These are phyloP conservation scores for Athalia rosae DNA, from an alignment of 2,888 invertebrate genomes.

Conservation along the genomic window DNA sequence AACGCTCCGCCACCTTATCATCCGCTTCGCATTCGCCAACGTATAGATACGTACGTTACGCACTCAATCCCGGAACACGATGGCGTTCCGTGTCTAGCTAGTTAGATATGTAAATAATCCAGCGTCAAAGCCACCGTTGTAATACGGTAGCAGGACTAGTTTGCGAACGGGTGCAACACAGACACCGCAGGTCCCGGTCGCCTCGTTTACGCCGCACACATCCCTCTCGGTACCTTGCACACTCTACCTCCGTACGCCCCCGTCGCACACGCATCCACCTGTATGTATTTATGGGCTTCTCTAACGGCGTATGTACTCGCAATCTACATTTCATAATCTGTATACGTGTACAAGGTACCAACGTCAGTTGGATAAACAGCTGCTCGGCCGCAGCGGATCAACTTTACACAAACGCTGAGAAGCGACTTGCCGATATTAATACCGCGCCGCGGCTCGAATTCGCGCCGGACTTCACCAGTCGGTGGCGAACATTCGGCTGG, in stretches of 20 bases:
- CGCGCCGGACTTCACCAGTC: not conserved
- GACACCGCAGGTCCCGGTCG: not conserved
- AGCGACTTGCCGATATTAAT: too few species aligned
- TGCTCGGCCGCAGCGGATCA: too few species aligned
- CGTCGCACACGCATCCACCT: too few species aligned
- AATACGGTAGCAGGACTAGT: not conserved
- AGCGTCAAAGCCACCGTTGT: constrained; percentile 30
- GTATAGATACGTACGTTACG: constrained; percentile 56
- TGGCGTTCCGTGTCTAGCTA: constrained; percentile 56
- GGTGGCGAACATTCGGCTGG: not conserved
- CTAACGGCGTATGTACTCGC: too few species aligned
- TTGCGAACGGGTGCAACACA: not conserved
- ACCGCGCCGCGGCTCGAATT: too few species aligned
- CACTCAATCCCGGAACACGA: constrained; percentile 5
- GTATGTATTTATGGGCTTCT: too few species aligned
- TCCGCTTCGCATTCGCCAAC: constrained; percentile 59
- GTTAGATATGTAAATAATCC: constrained; percentile 68
- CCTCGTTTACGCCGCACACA: not conserved
- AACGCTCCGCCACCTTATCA: constrained; percentile 57
- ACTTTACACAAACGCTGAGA: too few species aligned
- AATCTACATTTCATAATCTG: too few species aligned
- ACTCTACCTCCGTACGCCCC: not conserved
- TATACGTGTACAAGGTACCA: too few species aligned
- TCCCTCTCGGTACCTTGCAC: not conserved
- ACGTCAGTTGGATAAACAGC: too few species aligned